phyloP scores from a whole-genome alignment of 2,888 invertebrate species.

The Pycnomerus fuliginosus region DNA sequence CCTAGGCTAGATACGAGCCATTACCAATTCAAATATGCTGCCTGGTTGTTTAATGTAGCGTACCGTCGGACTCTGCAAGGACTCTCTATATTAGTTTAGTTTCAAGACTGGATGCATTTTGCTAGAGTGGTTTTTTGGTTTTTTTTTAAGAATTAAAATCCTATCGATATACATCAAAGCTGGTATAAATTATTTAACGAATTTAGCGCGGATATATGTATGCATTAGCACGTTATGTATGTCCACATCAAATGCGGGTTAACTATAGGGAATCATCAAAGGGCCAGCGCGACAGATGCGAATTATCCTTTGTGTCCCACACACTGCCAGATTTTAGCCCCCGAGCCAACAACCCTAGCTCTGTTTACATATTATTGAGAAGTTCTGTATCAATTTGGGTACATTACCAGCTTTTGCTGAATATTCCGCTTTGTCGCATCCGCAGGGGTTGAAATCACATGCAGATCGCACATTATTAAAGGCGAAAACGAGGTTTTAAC shows the following conservation, averaged over 20 bases:
- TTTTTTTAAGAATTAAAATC: too few relatives aligned
- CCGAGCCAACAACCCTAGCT: conserved; percentile 31
- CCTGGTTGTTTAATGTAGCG: conserved; percentile 33
- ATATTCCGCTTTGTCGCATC: conserved; percentile 8
- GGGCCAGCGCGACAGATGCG: conserved; percentile 48
- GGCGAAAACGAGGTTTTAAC: conserved; percentile 21
- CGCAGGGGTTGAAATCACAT: conserved; percentile 1
- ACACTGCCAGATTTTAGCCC: conserved; percentile 37
- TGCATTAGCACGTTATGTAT: conserved; percentile 45
- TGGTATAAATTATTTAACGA: conserved; percentile 47
- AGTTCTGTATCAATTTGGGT: conserved; percentile 43
- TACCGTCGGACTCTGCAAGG: conserved; percentile 20
- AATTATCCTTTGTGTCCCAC: conserved; percentile 48
- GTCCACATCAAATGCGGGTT: conserved; percentile 42
- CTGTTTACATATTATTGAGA: conserved; percentile 46
- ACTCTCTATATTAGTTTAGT: not conserved
- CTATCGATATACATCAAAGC: conserved; percentile 35
- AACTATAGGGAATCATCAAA: conserved; percentile 47
- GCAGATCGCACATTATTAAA: conserved; percentile 6
- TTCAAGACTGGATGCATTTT: not conserved
- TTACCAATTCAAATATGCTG: conserved; percentile 38
- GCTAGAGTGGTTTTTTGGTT: too few relatives aligned
- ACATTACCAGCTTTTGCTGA: conserved; percentile 31
- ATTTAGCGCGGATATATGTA: conserved; percentile 43
- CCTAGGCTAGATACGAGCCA: conserved; percentile 29